These are phyloP conservation scores for Dallia pectoralis DNA, from an alignment of 2,797 vertebrate species.

Conservation along the genomic window DNA sequence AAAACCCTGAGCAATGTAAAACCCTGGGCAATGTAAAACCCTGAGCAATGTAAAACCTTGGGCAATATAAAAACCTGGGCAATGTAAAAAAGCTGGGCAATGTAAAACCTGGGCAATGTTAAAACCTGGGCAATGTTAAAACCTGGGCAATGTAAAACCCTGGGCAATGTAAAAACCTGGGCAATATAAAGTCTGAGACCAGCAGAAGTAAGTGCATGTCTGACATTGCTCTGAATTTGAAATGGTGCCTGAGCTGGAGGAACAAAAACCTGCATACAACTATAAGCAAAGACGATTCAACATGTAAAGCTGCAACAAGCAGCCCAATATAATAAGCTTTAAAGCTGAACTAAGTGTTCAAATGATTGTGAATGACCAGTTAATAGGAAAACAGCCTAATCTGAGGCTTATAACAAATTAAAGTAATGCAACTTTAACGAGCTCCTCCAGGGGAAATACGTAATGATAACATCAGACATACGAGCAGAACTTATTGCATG, in stretches of 20 bases:
- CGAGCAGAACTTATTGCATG: not conserved
- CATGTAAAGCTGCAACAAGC: not conserved
- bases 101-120: not conserved
- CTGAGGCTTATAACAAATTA: not conserved
- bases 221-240: not conserved
- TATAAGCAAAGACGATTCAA: not conserved
- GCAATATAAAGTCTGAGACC: not conserved
- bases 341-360: not conserved
- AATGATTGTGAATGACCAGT: not conserved
- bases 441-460: not conserved
- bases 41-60: not conserved
- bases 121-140: too few species aligned
- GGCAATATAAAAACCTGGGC: not conserved
- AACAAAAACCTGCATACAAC: not conserved
- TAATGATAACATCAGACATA: not conserved
- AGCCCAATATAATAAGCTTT: not conserved
- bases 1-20: too few species aligned
- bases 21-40: not conserved
- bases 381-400: not conserved
- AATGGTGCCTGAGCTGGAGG: not conserved
- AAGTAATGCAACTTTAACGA: not conserved
- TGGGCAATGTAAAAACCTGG: not conserved
- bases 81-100: not conserved
- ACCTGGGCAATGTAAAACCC: too few species aligned
- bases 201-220: not conserved